Base-by-base conservation (phyloP, 1,140 invertebrate species). In the Muscidifurax raptorellus region DNA sequence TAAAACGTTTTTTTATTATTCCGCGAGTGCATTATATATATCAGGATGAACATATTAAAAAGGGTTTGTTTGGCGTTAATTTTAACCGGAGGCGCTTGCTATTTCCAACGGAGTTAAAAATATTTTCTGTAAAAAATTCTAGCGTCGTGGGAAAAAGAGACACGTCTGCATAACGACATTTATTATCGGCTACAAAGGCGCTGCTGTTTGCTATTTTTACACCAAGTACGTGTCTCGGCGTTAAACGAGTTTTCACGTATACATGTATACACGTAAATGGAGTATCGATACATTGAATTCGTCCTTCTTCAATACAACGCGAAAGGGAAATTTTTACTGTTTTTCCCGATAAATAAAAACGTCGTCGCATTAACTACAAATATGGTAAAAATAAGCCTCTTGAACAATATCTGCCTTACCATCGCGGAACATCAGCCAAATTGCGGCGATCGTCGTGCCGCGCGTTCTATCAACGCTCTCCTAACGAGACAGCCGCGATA, bases 181-280 rank as follows among this genome's bases (percentile, higher is more conserved):
- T 59, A 59, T 59, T n/a, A 59, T n/a, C 22, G 18, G 3, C 5
- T n/a, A 59, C 52, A 69, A 69, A 69, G 28, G 66, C 36, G 7
- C 36, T 10, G 36, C 27, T 28, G 27, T 69, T 69, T 30, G 25
- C 66, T 74, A 74, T 74, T 74, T 74, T 74, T 74, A 74, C 32
- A 36, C 32, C 71, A 36, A 40, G 30, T 74, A 74, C 71, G 71
- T 74, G 71, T 74, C 71, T 30, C 18, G 1, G 15, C 28, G 27
- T 74, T 74, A 28, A 74, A 40, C 18, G 40, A 74, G 6, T 74
- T 74, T 36, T 36, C 30, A n/a, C 27, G 10, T 13, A 6, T 67
- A 27, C 30, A n/a, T 15, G 10, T 13, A 6, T 67, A 27, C 30
- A 30, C 30, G 32, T 40, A 32, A 74, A 74, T 40, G 18, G 32